phyloP scores from a whole-genome alignment of 2,113 vertebrate genomes.

The Scalopus aquaticus region DNA sequence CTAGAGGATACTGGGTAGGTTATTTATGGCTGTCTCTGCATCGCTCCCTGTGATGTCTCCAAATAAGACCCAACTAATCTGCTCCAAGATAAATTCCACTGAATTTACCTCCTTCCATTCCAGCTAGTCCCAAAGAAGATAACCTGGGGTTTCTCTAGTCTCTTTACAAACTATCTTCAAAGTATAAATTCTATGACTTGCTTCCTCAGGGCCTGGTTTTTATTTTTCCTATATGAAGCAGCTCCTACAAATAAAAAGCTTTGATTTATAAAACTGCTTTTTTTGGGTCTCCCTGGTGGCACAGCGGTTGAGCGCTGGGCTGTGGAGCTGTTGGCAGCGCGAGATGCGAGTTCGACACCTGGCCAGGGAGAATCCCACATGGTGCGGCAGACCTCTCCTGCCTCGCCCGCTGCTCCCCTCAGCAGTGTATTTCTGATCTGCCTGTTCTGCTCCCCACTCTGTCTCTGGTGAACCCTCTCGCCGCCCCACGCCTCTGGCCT shows the following conservation, averaged over 20 bases:
- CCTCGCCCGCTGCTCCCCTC: too few species aligned
- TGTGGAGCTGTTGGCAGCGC: too few species aligned
- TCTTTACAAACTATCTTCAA: background rate
- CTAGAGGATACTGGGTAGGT: background rate
- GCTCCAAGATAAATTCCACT: background rate
- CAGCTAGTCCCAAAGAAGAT: background rate
- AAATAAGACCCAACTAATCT: background rate
- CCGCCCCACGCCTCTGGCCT: too few species aligned
- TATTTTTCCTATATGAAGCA: conserved; percentile 7
- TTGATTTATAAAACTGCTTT: background rate
- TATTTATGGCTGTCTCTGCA: background rate
- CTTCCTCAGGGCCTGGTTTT: background rate
- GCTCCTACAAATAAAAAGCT: background rate
- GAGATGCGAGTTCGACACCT: too few species aligned
- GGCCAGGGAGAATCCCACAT: too few species aligned
- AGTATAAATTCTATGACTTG: background rate
- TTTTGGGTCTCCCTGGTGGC: too few species aligned
- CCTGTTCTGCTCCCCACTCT: too few species aligned
- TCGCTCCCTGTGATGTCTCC: background rate
- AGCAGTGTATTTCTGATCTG: too few species aligned
- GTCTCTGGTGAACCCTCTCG: too few species aligned
- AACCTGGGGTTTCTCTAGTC: background rate
- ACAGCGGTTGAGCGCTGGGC: too few species aligned
- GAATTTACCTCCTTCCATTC: background rate
- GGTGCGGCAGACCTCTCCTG: too few species aligned